Evolutionary conservation across 1,140 invertebrate genomes (phyloP), one percentile per base, ranked within the genome.

Genomic region (Drosophila teissieri): DNA sequence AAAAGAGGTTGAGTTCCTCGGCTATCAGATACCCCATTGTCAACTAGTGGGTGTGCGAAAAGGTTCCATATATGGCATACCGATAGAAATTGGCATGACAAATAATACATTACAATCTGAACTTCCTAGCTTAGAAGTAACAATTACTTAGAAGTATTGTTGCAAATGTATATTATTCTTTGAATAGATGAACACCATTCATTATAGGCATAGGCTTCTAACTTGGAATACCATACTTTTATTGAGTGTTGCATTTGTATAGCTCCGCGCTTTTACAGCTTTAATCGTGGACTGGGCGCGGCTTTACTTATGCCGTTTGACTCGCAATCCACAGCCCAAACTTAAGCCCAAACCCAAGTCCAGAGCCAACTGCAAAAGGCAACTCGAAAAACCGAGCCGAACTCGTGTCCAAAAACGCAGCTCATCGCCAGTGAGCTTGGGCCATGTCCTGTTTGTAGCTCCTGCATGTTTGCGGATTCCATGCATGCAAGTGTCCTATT

Each of bases 221-320:
- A n/a, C n/a, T n/a, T n/a, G n/a, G n/a, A n/a, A n/a, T n/a, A n/a
- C n/a, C n/a, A n/a, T n/a, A n/a, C n/a, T n/a, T n/a, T n/a, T n/a
- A n/a, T n/a, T n/a, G n/a, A n/a, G n/a, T n/a, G n/a, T n/a, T n/a
- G n/a, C n/a, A n/a, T n/a, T n/a, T n/a, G n/a, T n/a, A n/a, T n/a
- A n/a, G n/a, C n/a, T n/a, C n/a, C n/a, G n/a, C n/a, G 57, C 62
- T 74, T 80, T 85, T 78, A 54, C 64, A 65, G 82, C 67, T 85
- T 85, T 85, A 85, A 81, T 80, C 80, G 76, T 67, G 34, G 62
- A 52, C 53, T 64, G 46, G 62, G 73, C 80, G 61, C 56, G 80
- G 73, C 56, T 70, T 72, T 64, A 72, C 60, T 77, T 80, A 57
- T 67, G 73, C 67, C 67, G 58, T 77, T 82, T 78, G 56, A 62